Base-by-base conservation (phyloP, 1,140 invertebrate genomes). In the Radopholus similis region DNA sequence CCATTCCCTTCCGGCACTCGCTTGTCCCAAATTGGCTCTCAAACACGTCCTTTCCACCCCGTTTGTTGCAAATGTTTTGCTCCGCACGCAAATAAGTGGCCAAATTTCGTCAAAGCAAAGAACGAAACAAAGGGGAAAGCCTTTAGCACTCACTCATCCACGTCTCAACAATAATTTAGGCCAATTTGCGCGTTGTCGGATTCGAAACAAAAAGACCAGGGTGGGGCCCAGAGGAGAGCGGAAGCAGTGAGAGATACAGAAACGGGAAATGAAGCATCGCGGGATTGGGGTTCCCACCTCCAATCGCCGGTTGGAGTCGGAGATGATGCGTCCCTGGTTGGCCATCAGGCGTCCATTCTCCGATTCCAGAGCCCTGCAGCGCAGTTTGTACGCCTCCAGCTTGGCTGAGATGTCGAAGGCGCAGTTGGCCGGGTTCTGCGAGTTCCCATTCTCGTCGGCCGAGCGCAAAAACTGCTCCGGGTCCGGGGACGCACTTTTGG, bases 331-430 rank as follows among this genome's bases (percentile, higher is more conserved):
- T 21, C 65, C 53, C 47, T 47, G 49, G 37, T 44, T 71, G 37
- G 47, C 37, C 66, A 70, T 70, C 32, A 70, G 58, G n/a, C 65
- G 68, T 18, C 34, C 51, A 51, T 70, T 70, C 30, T 70, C 68
- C 26, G 23, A n/a, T 37, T 70, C 68, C 28, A 68, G 37, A 15
- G 66, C 28, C 15, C 38, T 54, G 55, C 53, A 47, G 15, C 66
- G 38, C 26, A 65, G 60, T 56, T 67, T 66, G 37, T 66, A 66
- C 2, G 66, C 64, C 32, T 68, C 66, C 47, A 63, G 65, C 34
- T 66, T 42, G 47, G 66, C 37, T 13, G 28, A 8, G 21, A 62
- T 40, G 34, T 62, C 59, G 32, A 62, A 62, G 0, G 2, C 18
- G 35, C 21, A 32, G 26, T 60, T 60, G 8, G 15, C 49, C 47